phyloP scores from a whole-genome alignment of 2,888 invertebrate species.

The Chrysotoxum bicinctum region DNA sequence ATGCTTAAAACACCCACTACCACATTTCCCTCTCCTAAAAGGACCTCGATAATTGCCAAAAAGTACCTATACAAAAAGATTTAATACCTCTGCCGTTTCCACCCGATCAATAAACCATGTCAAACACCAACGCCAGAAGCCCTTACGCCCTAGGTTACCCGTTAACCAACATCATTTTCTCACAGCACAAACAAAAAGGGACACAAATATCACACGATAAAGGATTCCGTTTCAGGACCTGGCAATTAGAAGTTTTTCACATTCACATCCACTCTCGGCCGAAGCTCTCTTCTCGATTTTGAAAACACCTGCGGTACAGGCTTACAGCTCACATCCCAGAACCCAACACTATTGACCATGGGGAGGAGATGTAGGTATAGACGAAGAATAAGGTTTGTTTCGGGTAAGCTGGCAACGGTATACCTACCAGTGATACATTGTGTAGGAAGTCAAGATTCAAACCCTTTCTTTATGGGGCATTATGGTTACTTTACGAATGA shows the following conservation, averaged over 20 bases:
- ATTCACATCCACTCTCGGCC: conserved; percentile 59
- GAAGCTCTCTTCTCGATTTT: conserved; percentile 60
- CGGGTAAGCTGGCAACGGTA: conserved; percentile 45
- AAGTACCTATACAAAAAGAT: conserved; percentile 38
- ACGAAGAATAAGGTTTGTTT: conserved; percentile 14
- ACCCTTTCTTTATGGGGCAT: conserved; percentile 69
- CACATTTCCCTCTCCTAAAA: neutral
- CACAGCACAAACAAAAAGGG: conserved; percentile 28
- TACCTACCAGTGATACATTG: conserved; percentile 44
- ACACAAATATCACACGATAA: conserved; percentile 51
- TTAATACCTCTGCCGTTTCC: conserved; percentile 1
- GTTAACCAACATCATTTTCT: conserved; percentile 17
- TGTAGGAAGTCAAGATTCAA: conserved; percentile 48
- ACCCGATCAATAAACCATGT: conserved; percentile 55
- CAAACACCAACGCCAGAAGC: conserved; percentile 29
- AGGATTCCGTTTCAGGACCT: conserved; percentile 47
- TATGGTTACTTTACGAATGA: conserved; percentile 67
- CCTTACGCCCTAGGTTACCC: conserved; percentile 32
- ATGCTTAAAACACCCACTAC: conserved; percentile 44
- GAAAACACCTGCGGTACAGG: conserved; percentile 66
- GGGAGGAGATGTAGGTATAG: neutral
- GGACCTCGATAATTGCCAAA: conserved; percentile 56
- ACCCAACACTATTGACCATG: neutral
- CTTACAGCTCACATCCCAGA: conserved; percentile 4
- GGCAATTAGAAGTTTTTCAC: conserved; percentile 67